These are phyloP conservation scores for Hycleus cichorii DNA, from an alignment of 1,140 invertebrate species.

Conservation along the genomic window DNA sequence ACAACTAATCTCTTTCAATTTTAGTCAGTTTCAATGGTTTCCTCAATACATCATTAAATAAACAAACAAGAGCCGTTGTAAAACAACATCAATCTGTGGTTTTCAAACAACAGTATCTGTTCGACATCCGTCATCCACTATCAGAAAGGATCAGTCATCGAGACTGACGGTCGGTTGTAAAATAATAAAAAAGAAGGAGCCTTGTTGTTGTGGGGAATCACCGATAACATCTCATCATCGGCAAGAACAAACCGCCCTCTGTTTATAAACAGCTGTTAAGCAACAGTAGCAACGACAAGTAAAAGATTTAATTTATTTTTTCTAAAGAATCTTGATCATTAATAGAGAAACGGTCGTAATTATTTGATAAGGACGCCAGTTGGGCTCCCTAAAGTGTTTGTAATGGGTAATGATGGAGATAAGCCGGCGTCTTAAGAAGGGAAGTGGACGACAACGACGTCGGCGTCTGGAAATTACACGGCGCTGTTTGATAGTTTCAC, in stretches of 20 bases:
- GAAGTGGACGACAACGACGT: too few relatives aligned
- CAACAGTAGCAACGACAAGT: slow-evolving; percentile 12
- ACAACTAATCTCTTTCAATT: neutral
- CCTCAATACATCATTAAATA: neutral
- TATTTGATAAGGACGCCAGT: slow-evolving; percentile 24
- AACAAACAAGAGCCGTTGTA: neutral
- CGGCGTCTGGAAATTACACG: too few relatives aligned
- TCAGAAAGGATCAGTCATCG: slow-evolving; percentile 12
- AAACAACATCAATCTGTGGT: slow-evolving; percentile 9
- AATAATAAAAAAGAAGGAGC: too few relatives aligned
- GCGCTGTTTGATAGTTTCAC: too few relatives aligned
- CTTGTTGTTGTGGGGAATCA: neutral
- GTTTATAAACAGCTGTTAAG: slow-evolving; percentile 11
- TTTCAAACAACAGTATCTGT: neutral
- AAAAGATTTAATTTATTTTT: slow-evolving; percentile 26
- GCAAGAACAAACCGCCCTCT: slow-evolving; percentile 21
- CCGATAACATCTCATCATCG: slow-evolving; percentile 20
- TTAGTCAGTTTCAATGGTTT: neutral
- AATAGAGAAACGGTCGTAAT: slow-evolving; percentile 22
- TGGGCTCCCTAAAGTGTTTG: slow-evolving; percentile 24
- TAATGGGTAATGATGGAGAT: slow-evolving; percentile 19
- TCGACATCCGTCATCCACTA: slow-evolving; percentile 8
- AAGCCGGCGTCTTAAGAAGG: neutral
- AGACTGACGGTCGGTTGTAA: neutral
- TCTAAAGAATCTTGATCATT: slow-evolving; percentile 20